A percentile compares a stretch with the other conserved stretches of the same genome.
Conservation (phyloP, 2,113 vertebrate species). For the Haliaeetus leucogaster region DNA sequence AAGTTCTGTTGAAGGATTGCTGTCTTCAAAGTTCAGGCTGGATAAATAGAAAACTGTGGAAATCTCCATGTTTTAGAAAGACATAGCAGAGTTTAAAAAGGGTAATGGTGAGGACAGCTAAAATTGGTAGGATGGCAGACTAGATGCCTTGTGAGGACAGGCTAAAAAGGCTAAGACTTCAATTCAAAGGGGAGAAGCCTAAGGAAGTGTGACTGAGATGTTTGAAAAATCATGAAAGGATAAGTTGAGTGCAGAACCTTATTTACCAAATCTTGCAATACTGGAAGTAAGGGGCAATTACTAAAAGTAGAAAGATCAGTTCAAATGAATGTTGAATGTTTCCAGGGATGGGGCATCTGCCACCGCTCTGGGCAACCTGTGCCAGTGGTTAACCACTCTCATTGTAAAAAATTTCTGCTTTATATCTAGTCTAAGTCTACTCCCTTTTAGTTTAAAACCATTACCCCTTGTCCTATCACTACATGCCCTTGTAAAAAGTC, state of each 20-base stretch:
- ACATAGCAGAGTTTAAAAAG: not conserved
- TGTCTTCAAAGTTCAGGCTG: not conserved
- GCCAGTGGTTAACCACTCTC: not conserved
- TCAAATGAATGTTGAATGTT: not conserved
- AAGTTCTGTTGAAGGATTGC: not conserved
- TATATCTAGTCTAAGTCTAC: too few species aligned
- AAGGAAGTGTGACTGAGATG: not conserved
- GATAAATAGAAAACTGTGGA: not conserved
- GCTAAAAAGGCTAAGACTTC: not conserved
- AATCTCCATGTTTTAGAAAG: not conserved
- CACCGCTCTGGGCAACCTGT: not conserved
- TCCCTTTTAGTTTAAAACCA: not conserved
- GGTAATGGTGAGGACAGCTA: not conserved
- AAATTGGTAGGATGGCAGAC: not conserved
- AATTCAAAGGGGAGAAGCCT: not conserved
- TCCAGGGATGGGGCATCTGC: not conserved
- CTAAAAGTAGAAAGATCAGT: not conserved
- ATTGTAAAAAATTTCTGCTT: not conserved
- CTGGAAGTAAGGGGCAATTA: not conserved
- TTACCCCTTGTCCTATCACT: not conserved
- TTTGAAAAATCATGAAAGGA: not conserved
- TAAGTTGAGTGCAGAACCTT: not conserved
- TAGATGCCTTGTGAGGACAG: not conserved
- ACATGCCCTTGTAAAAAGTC: not conserved
- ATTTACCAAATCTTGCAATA: not conserved